These are phyloP conservation scores for Psilanteris sp. DNA, from an alignment of 1,140 invertebrate genomes.

Conservation along the genomic window DNA sequence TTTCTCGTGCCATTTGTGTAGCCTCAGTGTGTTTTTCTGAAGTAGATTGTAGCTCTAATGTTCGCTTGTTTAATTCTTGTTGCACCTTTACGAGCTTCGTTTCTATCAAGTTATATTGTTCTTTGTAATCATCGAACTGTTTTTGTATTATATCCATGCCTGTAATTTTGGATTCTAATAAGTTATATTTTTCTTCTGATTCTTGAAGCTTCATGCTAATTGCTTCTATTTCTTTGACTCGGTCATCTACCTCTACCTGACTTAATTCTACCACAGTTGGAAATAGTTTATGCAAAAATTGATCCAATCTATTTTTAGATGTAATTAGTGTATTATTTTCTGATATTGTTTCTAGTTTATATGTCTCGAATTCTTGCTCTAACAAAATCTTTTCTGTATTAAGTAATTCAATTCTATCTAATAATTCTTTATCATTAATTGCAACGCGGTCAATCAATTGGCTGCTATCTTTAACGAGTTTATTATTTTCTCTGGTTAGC, in stretches of 20 bases:
- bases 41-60: constrained; percentile 49
- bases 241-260: too few species aligned
- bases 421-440: constrained; percentile 66
- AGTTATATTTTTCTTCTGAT: constrained; percentile 20
- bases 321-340: constrained; percentile 37
- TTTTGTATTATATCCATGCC: too few species aligned
- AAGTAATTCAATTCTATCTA: constrained; percentile 76
- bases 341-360: constrained; percentile 10
- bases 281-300: too few species aligned
- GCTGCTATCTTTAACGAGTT: constrained; percentile 66
- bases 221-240: not conserved
- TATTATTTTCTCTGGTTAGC: constrained; percentile 65
- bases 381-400: constrained; percentile 75
- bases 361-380: constrained; percentile 76
- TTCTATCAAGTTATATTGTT: too few species aligned
- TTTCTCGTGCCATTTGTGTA: constrained; percentile 72
- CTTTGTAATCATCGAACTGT: too few species aligned
- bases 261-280: too few species aligned
- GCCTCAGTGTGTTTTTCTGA: constrained; percentile 68
- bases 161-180: constrained; percentile 13
- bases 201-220: constrained; percentile 6
- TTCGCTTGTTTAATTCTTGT: too few species aligned
- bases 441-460: constrained; percentile 68
- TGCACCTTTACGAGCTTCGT: too few species aligned
- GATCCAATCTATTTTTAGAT: not conserved